Conservation (phyloP, 2,888 invertebrate genomes). For the Tortrix viridana region DNA sequence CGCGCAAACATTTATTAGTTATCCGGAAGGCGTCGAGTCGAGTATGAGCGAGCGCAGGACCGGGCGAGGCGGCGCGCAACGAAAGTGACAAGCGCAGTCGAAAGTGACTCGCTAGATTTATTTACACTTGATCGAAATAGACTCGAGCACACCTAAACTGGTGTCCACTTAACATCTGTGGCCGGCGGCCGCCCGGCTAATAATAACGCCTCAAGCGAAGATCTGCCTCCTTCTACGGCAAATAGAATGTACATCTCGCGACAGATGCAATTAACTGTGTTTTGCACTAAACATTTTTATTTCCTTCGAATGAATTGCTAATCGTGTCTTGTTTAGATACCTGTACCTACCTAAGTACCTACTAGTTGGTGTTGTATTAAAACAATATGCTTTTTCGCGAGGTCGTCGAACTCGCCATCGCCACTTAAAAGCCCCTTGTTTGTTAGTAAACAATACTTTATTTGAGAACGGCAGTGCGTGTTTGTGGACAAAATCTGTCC, state of each 20-base stretch:
- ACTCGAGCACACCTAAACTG: slow-evolving; percentile 75
- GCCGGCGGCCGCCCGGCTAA: slow-evolving; percentile 66
- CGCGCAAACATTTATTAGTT: slow-evolving; percentile 4
- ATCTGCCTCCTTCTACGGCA: slow-evolving; percentile 76
- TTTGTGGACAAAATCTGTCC: slow-evolving; percentile 53
- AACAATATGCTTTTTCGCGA: slow-evolving; percentile 58
- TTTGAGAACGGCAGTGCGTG: slow-evolving; percentile 55
- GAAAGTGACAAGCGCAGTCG: slow-evolving; percentile 77
- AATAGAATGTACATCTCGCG: slow-evolving; percentile 65
- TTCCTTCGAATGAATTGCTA: slow-evolving; percentile 55
- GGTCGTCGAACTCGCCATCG: slow-evolving; percentile 61
- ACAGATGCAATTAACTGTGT: slow-evolving; percentile 65
- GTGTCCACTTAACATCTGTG: slow-evolving; percentile 76
- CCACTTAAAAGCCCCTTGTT: slow-evolving; percentile 61
- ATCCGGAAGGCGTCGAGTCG: slow-evolving; percentile 32
- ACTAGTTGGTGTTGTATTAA: slow-evolving; percentile 49
- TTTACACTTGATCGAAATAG: slow-evolving; percentile 81
- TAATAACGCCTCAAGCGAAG: slow-evolving; percentile 72
- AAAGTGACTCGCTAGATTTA: slow-evolving; percentile 79
- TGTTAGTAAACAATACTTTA: slow-evolving; percentile 65
- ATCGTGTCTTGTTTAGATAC: slow-evolving; percentile 47
- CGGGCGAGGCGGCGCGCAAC: slow-evolving; percentile 58
- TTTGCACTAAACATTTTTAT: slow-evolving; percentile 66
- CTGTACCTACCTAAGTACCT: slow-evolving; percentile 28
- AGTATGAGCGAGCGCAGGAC: slow-evolving; percentile 46